Evolutionary conservation across 2,797 vertebrate genomes (phyloP), one percentile per base, ranked within the genome.

Genomic region (Parotocinclus haroldoi): DNA sequence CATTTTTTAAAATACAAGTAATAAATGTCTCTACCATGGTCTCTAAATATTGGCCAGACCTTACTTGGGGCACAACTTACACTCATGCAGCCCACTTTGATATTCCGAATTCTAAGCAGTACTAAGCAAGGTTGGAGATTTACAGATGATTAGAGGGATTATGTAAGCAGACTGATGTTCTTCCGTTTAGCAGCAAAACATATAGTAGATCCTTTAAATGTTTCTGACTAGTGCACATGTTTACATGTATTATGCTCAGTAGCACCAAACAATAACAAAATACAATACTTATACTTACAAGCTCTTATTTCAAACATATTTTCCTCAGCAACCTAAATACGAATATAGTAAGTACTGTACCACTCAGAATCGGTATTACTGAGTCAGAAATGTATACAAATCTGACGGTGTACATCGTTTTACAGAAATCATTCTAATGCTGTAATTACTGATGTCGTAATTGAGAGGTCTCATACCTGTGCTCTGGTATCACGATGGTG

Each of bases 111-210:
- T 48, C 36, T 9, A n/a, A 27, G 14, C 39, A 55, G 40, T 46
- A 52, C 51, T 58, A 38, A 70, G 46, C 13, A 12, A 50, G 44
- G 51, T 61, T 72, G 49, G 16, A 53, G 60, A 63, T 67, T 44
- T 13, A 57, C 46, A 46, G 44, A 68, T 27, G 46, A 66, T 55
- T 68, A 63, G 66, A 68, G 36, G 3, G 44, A 69, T 79, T 78
- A 76, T 66, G 46, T 73, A 73, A 79, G 38, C 49, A 49, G 40
- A 36, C 63, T 52, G 62, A 40, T 63, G 17, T 56, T 69, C 55
- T 53, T 62, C 46, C 5, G 42, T 42, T 8, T 56, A 66, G 44
- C 48, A 70, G 17, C 40, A 17, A 61, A 66, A 69, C 19, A 27
- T 7, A 10, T 37, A 55, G 18, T 53, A 1, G 14, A 16, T 16